A percentile compares a stretch with the other conserved stretches of the same genome.
Conservation (phyloP, 2,888 invertebrate species). For the Heteropelma amictum region DNA sequence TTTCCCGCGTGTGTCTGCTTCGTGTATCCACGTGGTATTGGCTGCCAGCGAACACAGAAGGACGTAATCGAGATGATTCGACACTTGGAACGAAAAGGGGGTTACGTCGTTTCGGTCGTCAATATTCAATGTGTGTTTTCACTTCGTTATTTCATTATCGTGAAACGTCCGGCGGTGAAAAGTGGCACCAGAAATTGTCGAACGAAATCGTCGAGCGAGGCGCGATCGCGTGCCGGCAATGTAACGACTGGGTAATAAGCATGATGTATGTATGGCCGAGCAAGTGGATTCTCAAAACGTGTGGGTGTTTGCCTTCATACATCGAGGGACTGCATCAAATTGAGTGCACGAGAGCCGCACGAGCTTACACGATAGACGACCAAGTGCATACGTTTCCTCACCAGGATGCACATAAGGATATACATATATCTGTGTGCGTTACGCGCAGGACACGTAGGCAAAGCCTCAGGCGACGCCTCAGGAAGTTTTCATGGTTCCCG, state of each 20-base stretch:
- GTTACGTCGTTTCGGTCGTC: background rate
- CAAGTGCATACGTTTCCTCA: conserved; percentile 7
- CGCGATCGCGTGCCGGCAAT: conserved; percentile 51
- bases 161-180: conserved; percentile 28
- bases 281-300: conserved; percentile 36
- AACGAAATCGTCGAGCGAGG: conserved; percentile 46
- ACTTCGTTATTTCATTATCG: conserved; percentile 27
- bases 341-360: conserved; percentile 49
- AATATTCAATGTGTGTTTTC: background rate
- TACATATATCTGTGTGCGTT: background rate
- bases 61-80: no score
- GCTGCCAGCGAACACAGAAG: no score
- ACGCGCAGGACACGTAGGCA: conserved; percentile 6
- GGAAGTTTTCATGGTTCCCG: conserved; percentile 69
- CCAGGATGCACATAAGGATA: conserved; percentile 1
- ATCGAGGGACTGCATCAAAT: conserved; percentile 43
- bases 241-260: conserved; percentile 19
- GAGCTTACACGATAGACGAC: conserved; percentile 23
- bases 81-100: no score
- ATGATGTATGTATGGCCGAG: conserved; percentile 5
- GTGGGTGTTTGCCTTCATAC: conserved; percentile 40
- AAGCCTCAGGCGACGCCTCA: conserved; percentile 54
- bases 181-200: conserved; percentile 38
- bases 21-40: no score
- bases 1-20: no score